Conservation (phyloP, 2,888 invertebrate species). For the Spialia ferax region DNA sequence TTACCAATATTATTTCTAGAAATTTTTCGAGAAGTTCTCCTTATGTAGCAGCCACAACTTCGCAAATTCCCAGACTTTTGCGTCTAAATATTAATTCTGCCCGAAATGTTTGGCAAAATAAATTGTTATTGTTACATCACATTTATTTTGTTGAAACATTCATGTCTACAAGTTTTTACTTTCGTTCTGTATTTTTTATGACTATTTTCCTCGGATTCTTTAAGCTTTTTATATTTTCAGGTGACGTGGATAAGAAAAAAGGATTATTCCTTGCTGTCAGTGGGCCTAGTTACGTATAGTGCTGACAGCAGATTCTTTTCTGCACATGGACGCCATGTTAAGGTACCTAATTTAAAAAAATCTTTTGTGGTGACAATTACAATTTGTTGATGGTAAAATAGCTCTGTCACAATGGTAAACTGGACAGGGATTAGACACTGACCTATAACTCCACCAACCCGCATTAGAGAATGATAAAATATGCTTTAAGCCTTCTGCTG, state of each 20-base stretch:
- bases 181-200: not conserved
- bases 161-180: slow-evolving; percentile 10
- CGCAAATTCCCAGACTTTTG: slow-evolving; percentile 20
- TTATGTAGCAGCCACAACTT: slow-evolving; percentile 27
- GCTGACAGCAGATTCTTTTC: slow-evolving; percentile 89
- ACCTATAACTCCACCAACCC: no score
- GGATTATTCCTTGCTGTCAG: slow-evolving; percentile 88
- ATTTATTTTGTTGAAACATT: slow-evolving; percentile 17
- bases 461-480: no score
- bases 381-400: no score
- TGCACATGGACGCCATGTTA: slow-evolving; percentile 86
- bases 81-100: slow-evolving; percentile 9
- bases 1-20: not conserved
- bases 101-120: slow-evolving; percentile 9
- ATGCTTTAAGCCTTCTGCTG: no score
- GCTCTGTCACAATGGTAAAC: no score
- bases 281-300: slow-evolving; percentile 88
- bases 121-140: slow-evolving; percentile 19
- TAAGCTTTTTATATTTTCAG: slow-evolving; percentile 62
- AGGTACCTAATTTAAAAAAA: slow-evolving; percentile 70
- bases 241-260: slow-evolving; percentile 91
- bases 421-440: no score
- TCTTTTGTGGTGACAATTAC: no score
- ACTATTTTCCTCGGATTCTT: not conserved
- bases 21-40: slow-evolving; percentile 11